These are phyloP conservation scores for Dicrurus megarhynchus DNA, from an alignment of 2,113 vertebrate species.

Conservation along the genomic window DNA sequence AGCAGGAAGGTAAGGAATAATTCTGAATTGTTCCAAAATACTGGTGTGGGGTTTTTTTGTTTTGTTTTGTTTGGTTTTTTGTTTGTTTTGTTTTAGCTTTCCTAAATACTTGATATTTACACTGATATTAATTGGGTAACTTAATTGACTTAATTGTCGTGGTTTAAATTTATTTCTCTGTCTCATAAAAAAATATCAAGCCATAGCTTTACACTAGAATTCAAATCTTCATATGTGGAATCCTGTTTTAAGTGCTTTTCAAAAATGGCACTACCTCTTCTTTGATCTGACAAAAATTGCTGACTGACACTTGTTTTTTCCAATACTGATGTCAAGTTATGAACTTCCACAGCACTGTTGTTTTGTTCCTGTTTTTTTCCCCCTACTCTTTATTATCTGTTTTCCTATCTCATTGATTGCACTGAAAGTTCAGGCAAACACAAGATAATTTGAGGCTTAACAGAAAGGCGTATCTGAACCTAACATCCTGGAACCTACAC, in stretches of 20 bases:
- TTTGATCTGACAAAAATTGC: neutral
- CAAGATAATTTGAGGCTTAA: neutral
- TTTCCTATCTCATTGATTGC: neutral
- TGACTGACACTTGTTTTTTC: neutral
- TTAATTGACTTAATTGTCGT: neutral
- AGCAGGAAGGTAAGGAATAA: neutral
- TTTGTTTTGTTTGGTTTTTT: neutral
- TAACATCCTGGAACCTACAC: neutral
- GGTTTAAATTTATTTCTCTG: neutral
- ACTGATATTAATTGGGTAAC: neutral
- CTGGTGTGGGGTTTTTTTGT: accelerated
- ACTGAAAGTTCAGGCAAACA: neutral
- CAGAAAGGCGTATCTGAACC: neutral
- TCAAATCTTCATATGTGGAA: neutral
- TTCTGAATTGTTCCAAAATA: neutral
- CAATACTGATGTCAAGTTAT: neutral
- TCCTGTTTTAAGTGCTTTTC: neutral
- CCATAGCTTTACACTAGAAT: neutral
- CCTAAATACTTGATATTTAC: neutral
- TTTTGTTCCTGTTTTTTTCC: neutral
- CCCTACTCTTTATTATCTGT: neutral
- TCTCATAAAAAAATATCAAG: neutral
- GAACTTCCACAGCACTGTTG: neutral
- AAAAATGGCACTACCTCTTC: neutral
- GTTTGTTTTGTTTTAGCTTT: neutral